Percentiles rank a stretch among this genome's conserved stretches.
These are phyloP conservation scores for Tineola bisselliella DNA, from an alignment of 2,888 invertebrate species.

Conservation along the genomic window DNA sequence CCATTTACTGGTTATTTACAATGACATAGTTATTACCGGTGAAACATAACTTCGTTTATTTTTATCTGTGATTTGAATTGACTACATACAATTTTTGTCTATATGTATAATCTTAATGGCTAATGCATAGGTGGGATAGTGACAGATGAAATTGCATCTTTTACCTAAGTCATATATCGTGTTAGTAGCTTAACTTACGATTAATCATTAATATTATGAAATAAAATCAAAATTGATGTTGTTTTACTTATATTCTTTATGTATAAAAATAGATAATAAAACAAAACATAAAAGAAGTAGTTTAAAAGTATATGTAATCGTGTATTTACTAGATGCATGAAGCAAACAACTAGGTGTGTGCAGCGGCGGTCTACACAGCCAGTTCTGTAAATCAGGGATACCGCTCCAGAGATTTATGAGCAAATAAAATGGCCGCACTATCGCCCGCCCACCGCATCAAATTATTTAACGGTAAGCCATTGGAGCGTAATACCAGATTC, in stretches of 20 bases:
- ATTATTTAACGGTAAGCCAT: conserved; percentile 45
- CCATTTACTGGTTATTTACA: too few relatives aligned
- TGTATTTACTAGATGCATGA: conserved; percentile 4
- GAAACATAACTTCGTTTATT: too few relatives aligned
- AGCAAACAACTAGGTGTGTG: conserved; percentile 40
- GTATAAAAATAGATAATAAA: too few relatives aligned
- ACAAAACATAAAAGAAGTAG: neutral
- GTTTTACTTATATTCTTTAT: too few relatives aligned
- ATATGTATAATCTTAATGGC: too few relatives aligned
- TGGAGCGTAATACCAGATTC: neutral
- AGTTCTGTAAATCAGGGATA: conserved; percentile 55
- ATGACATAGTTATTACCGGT: too few relatives aligned
- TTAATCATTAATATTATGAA: too few relatives aligned
- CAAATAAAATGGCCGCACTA: conserved; percentile 49
- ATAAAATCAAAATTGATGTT: too few relatives aligned
- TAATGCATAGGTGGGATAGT: neutral
- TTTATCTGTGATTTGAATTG: too few relatives aligned
- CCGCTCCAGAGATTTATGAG: conserved; percentile 41
- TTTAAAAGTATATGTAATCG: neutral
- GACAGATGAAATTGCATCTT: neutral
- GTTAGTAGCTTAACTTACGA: neutral
- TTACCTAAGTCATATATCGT: neutral
- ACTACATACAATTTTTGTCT: too few relatives aligned
- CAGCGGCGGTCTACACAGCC: conserved; percentile 40
- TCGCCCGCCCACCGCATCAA: conserved; percentile 36